These are phyloP conservation scores for Thalassophryne amazonica DNA, from an alignment of 2,797 vertebrate genomes.

Conservation along the genomic window DNA sequence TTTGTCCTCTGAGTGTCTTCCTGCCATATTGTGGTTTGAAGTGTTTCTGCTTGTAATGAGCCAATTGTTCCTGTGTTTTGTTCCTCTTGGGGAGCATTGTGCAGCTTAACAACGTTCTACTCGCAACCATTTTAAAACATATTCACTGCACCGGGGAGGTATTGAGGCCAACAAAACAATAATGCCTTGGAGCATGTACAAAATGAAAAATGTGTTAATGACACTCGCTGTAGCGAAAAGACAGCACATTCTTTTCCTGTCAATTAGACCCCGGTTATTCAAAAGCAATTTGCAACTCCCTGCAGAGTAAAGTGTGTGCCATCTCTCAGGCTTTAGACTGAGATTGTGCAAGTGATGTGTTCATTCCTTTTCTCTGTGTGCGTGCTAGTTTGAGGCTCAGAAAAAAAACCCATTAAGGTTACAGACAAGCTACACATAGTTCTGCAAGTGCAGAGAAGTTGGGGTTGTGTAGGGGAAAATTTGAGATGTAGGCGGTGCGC, in stretches of 20 bases:
- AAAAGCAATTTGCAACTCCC: constrained; percentile 70
- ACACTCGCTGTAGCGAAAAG: constrained; percentile 44
- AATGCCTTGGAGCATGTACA: constrained; percentile 59
- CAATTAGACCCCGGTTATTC: constrained; percentile 72
- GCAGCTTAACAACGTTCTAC: constrained; percentile 67
- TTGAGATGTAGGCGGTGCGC: not conserved
- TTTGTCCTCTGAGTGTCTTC: constrained; percentile 56
- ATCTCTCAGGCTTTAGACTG: constrained; percentile 33
- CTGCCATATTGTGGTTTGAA: constrained; percentile 62
- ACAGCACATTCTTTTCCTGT: constrained; percentile 66
- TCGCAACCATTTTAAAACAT: constrained; percentile 68
- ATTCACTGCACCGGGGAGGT: constrained; percentile 58
- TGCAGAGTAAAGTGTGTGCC: constrained; percentile 53
- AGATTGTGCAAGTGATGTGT: constrained; percentile 55
- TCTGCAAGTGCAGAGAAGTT: too few relatives aligned
- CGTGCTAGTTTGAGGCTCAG: constrained; percentile 46
- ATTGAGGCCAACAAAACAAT: constrained; percentile 61
- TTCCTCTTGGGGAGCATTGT: constrained; percentile 52
- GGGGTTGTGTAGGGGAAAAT: too few relatives aligned
- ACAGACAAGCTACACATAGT: constrained; percentile 10
- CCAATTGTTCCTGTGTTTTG: constrained; percentile 69
- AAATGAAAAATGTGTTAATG: constrained; percentile 73
- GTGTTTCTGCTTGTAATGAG: constrained; percentile 69
- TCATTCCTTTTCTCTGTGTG: constrained; percentile 48
- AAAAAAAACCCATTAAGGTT: constrained; percentile 41